A percentile compares a stretch with the other conserved stretches of the same genome.
phyloP scores from a whole-genome alignment of 2,888 invertebrate species.

The Lissocephala sabroskyi region DNA sequence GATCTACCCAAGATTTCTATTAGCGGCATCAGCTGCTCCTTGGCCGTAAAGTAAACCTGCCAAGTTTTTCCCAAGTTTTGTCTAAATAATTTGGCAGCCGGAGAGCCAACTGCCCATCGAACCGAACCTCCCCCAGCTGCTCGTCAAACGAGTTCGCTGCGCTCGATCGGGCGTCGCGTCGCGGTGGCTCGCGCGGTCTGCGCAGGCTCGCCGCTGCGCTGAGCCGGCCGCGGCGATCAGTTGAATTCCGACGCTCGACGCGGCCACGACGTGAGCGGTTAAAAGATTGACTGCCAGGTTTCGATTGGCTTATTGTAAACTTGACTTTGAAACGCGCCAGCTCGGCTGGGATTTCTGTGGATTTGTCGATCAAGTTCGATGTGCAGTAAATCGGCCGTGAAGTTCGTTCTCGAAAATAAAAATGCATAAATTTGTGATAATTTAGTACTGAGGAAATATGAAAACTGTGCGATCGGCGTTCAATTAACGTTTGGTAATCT shows the following conservation, averaged over 20 bases:
- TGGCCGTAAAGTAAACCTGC: too few species aligned
- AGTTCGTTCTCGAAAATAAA: too few species aligned
- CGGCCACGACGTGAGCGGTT: constrained; percentile 36
- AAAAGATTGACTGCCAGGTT: neutral
- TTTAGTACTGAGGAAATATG: too few species aligned
- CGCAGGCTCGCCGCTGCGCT: neutral
- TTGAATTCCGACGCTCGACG: constrained; percentile 44
- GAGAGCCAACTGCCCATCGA: constrained; percentile 11
- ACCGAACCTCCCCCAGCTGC: constrained; percentile 33
- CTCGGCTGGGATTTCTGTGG: too few species aligned
- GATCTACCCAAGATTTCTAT: too few species aligned
- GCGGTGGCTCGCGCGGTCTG: constrained; percentile 5
- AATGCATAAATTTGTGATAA: too few species aligned
- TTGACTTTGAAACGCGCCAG: constrained; percentile 36
- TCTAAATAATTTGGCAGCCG: too few species aligned
- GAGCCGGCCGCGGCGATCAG: constrained; percentile 22
- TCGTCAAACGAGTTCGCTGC: constrained; percentile 30
- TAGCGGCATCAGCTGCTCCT: too few species aligned
- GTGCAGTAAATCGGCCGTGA: too few species aligned
- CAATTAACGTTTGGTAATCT: constrained; percentile 43
- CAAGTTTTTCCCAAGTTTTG: too few species aligned
- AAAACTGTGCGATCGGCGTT: too few species aligned
- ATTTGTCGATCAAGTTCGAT: too few species aligned
- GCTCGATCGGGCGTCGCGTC: neutral
- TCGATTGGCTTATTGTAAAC: constrained; percentile 17